Evolutionary conservation across 2,113 vertebrate species (phyloP), one percentile per base, ranked within the genome.

Genomic region (Todiramphus saurophagus): DNA sequence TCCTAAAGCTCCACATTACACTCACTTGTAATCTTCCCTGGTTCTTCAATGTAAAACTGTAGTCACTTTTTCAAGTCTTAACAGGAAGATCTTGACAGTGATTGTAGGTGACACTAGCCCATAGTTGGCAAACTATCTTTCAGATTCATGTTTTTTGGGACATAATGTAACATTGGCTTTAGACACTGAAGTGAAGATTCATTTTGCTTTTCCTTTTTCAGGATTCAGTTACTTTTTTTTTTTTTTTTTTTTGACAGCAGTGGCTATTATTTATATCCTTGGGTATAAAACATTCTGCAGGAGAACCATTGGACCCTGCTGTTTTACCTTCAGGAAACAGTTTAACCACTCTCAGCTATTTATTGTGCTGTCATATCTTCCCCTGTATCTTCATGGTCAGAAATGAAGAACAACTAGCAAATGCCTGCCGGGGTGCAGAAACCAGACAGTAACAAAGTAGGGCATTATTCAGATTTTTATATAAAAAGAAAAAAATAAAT

Each of bases 311-410:
- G 67, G 44, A 84, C 31, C 55, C 81, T 74, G 58, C 69, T 94
- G 74, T 43, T 94, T 85, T 94, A 96, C 70, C 89, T 94, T 85
- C 91, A 95, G 87, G 77, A 95, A 94, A 80, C 48, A 82, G 73
- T 89, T 95, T 69, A 87, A 85, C 83, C 74, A 94, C 43, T 88
- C 78, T 95, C 59, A 93, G 83, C 62, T 92, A 82, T 95, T 95
- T 82, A 94, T 48, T 89, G 62, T 73, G 41, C 41, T 94, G 72
- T 95, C 91, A 56, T 62, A 89, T 66, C 66, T 96, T 87, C 25
- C 56, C 67, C 63, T 86, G 23, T 60, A 70, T 37, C 79, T 95
- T 75, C 75, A 63, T 30, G 33, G 33, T 90, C 82, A 94, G 72
- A 94, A 59, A 77, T 43, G 50, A 93, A 69, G 69, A 91, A 72